Conservation (phyloP, 2,113 vertebrate genomes). For the Corydoras maculifer region DNA sequence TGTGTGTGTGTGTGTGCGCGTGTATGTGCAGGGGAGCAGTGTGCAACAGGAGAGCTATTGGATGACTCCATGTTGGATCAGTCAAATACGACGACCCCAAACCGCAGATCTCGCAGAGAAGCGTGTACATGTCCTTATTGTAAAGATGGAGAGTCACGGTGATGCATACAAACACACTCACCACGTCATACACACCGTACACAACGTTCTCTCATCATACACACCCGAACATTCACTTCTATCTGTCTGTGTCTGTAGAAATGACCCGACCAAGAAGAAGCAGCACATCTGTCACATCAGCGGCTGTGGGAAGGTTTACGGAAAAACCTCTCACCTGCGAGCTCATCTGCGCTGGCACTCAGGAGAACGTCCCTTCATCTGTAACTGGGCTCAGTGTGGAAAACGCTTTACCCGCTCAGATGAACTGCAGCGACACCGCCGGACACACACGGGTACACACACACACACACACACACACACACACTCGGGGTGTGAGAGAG, state of each 20-base stretch:
- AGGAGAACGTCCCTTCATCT: slow-evolving; percentile 88
- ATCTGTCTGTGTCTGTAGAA: slow-evolving; percentile 21
- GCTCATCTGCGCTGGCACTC: slow-evolving; percentile 96
- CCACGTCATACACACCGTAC: neutral
- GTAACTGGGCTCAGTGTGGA: slow-evolving; percentile 87
- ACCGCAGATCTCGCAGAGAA: slow-evolving; percentile 79
- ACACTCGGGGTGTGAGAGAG: neutral
- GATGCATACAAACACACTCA: neutral
- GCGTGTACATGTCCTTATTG: slow-evolving; percentile 96
- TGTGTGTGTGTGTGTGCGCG: neutral
- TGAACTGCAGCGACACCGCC: slow-evolving; percentile 92
- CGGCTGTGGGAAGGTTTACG: slow-evolving; percentile 90
- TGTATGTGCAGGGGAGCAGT: slow-evolving; percentile 74
- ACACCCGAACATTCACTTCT: neutral
- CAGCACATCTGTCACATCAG: slow-evolving; percentile 94
- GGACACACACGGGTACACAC: slow-evolving; percentile 85
- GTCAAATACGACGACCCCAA: slow-evolving; percentile 71
- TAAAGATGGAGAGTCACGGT: slow-evolving; percentile 93
- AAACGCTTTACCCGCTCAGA: slow-evolving; percentile 92
- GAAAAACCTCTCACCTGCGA: slow-evolving; percentile 88
- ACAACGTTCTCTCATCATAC: no score
- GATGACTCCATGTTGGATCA: slow-evolving; percentile 79
- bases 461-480: neutral
- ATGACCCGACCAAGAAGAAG: slow-evolving; percentile 90
- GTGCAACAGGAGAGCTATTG: slow-evolving; percentile 66